Percentiles rank a stretch among this genome's conserved stretches.
Conservation (phyloP, 2,888 invertebrate species). For the Melinopterus prodromus region DNA sequence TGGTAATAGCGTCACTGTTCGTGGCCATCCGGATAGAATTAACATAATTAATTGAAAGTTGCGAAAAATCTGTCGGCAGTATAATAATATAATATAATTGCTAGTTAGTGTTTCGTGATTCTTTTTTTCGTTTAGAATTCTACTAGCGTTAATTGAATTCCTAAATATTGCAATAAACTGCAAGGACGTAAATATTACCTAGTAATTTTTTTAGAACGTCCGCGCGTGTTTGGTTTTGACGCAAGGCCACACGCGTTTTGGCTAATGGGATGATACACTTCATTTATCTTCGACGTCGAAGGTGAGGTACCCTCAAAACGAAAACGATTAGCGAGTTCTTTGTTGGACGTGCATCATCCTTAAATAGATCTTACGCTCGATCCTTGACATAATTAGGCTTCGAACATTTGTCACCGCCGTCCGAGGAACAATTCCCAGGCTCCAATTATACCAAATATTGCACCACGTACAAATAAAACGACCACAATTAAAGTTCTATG, state of each 20-base stretch:
- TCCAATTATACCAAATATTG: not conserved
- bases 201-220: not conserved
- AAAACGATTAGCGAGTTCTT: not conserved
- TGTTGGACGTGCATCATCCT: not conserved
- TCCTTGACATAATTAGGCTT: conserved; percentile 4
- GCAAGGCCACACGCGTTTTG: not conserved
- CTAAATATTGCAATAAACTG: not conserved
- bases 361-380: not conserved
- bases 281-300: not conserved
- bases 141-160: not conserved
- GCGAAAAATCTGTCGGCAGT: too few relatives aligned
- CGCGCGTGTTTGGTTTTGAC: not conserved
- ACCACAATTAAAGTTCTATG: not conserved
- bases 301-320: not conserved
- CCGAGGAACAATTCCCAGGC: not conserved
- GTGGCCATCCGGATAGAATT: too few relatives aligned
- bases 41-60: too few relatives aligned
- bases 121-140: not conserved
- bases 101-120: too few relatives aligned
- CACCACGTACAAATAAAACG: not conserved
- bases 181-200: not conserved
- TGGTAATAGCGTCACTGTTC: too few relatives aligned
- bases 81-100: too few relatives aligned
- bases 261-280: conserved; percentile 4
- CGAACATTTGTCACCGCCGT: not conserved